Evolutionary conservation across 2,113 vertebrate species (phyloP).

Genomic region (Ameiurus melas): DNA sequence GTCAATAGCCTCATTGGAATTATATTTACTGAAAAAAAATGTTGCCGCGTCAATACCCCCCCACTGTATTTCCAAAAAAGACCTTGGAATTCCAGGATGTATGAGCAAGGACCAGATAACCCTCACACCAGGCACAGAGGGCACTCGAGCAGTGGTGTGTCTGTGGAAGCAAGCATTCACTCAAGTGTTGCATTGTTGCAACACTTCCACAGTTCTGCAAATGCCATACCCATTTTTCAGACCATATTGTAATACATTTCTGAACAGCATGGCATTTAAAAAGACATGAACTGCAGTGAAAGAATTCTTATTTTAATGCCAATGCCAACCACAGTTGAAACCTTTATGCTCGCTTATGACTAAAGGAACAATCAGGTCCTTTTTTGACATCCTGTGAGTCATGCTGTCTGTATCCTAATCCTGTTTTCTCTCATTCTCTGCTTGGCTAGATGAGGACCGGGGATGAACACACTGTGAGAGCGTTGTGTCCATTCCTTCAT

Average conservation of each 20-base stretch:
- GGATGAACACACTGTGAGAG: conserved; percentile 15
- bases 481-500: conserved; percentile 40
- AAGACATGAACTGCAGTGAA: conserved; percentile 4
- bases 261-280: neutral
- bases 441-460: conserved; percentile 27
- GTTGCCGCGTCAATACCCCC: too few species aligned
- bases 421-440: conserved; percentile 32
- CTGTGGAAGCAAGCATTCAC: conserved; percentile 13
- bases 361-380: conserved; percentile 34
- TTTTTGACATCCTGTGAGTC: conserved; percentile 38
- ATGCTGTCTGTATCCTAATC: conserved; percentile 37
- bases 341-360: conserved; percentile 13
- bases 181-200: neutral
- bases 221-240: neutral
- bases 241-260: neutral
- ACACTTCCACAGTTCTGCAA: conserved; percentile 16
- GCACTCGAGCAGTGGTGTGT: neutral
- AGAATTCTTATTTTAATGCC: conserved; percentile 33
- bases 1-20: too few species aligned
- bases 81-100: neutral
- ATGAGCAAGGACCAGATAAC: neutral
- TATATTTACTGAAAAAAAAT: neutral
- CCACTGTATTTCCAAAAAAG: neutral
- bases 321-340: neutral
- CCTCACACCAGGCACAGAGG: neutral